Evolutionary conservation across 2,113 vertebrate species (phyloP), one percentile per base, ranked within the genome.

Genomic region (Camelus dromedarius): DNA sequence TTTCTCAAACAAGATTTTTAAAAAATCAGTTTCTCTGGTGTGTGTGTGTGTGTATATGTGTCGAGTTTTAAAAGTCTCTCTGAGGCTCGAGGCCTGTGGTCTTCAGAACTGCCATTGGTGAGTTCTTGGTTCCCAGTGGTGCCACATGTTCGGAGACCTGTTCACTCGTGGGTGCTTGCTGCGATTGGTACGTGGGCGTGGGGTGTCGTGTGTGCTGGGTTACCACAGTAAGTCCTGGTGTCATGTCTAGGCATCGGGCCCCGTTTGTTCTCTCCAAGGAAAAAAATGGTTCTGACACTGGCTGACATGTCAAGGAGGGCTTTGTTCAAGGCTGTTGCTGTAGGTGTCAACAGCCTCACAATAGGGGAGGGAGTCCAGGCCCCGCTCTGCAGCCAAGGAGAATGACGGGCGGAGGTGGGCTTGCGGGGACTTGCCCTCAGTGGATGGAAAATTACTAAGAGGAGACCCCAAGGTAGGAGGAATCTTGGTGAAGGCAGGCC

Each of bases 401-500:
- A 11, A 92, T 18, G 9, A 16, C 73, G n/a, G 2, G 48, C 48
- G 30, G 50, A 13, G 18, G 38, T 42, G 50, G 50, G 32, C 6
- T 12, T 0, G 30, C 7, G 2, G 5, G 15, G 0, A 42, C 38
- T 42, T 42, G 28, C 14, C 9, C 8, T 42, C 24, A 19, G 38
- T 58, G 52, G 19, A 11, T 90, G 3, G 50, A 77, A 83, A 89
- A 72, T 80, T 24, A 60, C 48, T 32, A 30, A 85, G 35, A 81
- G 26, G 32, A 88, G 69, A 30, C 38, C 38, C 38, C 38, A 42
- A 6, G 35, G 5, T 16, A 28, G 20, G 46, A 26, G 10, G n/a
- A 30, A 66, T 86, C 28, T 80, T 72, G 32, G 60, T 81, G 66
- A 70, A 60, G 38, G 18, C 6, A 81, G 70, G 52, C 6, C 11